phyloP scores from a whole-genome alignment of 2,113 vertebrate species.

The Heloderma charlesbogerti region DNA sequence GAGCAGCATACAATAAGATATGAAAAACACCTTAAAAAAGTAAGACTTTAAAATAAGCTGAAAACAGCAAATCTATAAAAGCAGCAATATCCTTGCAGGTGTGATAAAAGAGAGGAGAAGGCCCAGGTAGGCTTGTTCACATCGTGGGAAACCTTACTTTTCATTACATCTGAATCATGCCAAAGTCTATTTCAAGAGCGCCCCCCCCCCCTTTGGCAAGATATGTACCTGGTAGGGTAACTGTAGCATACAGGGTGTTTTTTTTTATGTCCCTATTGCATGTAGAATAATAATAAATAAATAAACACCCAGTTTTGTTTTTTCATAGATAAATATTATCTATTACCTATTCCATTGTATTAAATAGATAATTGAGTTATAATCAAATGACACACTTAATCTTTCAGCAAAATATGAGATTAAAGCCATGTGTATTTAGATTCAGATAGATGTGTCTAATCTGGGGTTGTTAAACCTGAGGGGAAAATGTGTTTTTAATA shows the following conservation, averaged over 20 bases:
- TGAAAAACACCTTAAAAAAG: background rate
- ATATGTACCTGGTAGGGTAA: background rate
- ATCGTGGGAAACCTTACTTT: background rate
- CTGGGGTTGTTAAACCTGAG: conserved; percentile 62
- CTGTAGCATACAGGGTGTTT: no score
- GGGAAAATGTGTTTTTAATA: conserved; percentile 74
- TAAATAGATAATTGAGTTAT: conserved; percentile 54
- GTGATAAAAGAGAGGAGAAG: no score
- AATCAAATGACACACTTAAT: conserved; percentile 59
- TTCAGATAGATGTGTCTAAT: conserved; percentile 70
- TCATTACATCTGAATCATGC: background rate
- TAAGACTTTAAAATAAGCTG: background rate
- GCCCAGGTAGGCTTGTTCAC: background rate
- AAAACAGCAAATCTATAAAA: background rate
- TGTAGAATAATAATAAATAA: conserved; percentile 31
- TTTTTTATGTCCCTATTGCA: background rate
- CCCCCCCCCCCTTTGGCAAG: background rate
- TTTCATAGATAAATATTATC: conserved; percentile 52
- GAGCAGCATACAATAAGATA: background rate
- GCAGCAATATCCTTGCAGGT: background rate
- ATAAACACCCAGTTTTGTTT: conserved; percentile 31
- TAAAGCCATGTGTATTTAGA: conserved; percentile 68
- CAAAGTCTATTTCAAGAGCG: background rate
- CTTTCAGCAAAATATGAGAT: conserved; percentile 67
- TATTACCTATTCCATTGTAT: conserved; percentile 48